Evolutionary conservation across 2,113 vertebrate species (phyloP), one percentile per base, ranked within the genome.

Genomic region (Empidonax alnorum): DNA sequence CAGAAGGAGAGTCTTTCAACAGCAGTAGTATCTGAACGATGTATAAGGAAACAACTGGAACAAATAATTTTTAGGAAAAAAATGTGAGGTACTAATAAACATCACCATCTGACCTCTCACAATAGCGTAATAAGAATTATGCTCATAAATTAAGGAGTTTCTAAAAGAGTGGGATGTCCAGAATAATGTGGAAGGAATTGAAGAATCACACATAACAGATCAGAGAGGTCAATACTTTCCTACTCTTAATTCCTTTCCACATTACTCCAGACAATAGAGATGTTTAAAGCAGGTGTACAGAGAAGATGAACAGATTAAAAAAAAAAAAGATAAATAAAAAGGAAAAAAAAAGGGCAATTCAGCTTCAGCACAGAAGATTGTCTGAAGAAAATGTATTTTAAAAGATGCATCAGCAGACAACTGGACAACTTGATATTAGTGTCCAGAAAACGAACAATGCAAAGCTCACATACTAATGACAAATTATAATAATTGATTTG

Each of bases 11-110:
- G 88, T 97, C 96, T 95, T 96, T 97, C 96, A 96, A 97, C 96
- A 97, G 96, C 96, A 94, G 96, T 93, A 94, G 96, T 97, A 96
- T 96, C 96, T 97, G 96, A 96, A 97, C 96, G 96, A 96, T 96
- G 96, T 96, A 69, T 96, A 96, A 96, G 94, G 96, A 89, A 97
- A 97, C 96, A 97, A 97, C 96, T 97, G 96, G 96, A 97, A 97
- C 96, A 97, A 97, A 97, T 97, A 97, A 97, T 97, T 96, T 96
- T 90, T 96, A 97, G 96, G 96, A 97, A 97, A 97, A 97, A 96
- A 92, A 97, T 13, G 96, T 97, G 93, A 97, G 96, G 96, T 96
- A 95, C 96, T 97, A 94, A 95, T 92, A 95, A 93, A 97, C 96
- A 97, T 96, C 90, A 97, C 90, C 96, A 97, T 96, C 96, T 94